Evolutionary conservation across 2,888 invertebrate genomes (phyloP).

Genomic region (Standfussiana lucernea): DNA sequence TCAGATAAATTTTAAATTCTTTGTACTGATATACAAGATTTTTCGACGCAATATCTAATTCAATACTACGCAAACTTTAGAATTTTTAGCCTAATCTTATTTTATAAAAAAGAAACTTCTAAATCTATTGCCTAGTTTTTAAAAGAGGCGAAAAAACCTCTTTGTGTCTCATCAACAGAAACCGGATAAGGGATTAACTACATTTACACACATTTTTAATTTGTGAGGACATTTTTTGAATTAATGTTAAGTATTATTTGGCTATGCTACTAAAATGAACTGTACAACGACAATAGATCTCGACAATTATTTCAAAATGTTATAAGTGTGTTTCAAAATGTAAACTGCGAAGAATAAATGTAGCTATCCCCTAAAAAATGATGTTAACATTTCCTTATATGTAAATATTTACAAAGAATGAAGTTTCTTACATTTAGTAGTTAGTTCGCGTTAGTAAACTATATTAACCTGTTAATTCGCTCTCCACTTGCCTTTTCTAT

Average conservation of each 20-base stretch:
- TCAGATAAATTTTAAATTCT: conserved; percentile 79
- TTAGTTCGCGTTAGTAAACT: conserved; percentile 75
- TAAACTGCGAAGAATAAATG: conserved; percentile 66
- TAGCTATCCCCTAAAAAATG: conserved; percentile 66
- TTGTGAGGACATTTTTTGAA: conserved; percentile 23
- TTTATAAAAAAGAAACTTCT: conserved; percentile 73
- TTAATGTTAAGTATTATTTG: conserved; percentile 41
- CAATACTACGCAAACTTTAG: conserved; percentile 78
- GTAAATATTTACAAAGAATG: conserved; percentile 81
- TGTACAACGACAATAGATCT: conserved; percentile 48
- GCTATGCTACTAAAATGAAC: conserved; percentile 49
- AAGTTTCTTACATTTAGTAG: conserved; percentile 71
- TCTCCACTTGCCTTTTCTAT: conserved; percentile 50
- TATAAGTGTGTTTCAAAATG: conserved; percentile 39
- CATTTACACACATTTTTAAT: conserved; percentile 68
- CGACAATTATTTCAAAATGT: conserved; percentile 30
- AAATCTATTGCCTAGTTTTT: conserved; percentile 77
- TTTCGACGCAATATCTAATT: conserved; percentile 79
- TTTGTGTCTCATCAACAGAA: conserved; percentile 59
- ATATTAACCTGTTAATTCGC: conserved; percentile 70
- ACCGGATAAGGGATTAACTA: conserved; percentile 70
- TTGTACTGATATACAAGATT: conserved; percentile 90
- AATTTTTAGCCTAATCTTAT: conserved; percentile 83
- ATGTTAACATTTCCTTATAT: conserved; percentile 75
- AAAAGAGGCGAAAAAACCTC: conserved; percentile 75